These are phyloP conservation scores for Rhinatrema bivittatum DNA, from an alignment of 2,797 vertebrate species.

Conservation along the genomic window DNA sequence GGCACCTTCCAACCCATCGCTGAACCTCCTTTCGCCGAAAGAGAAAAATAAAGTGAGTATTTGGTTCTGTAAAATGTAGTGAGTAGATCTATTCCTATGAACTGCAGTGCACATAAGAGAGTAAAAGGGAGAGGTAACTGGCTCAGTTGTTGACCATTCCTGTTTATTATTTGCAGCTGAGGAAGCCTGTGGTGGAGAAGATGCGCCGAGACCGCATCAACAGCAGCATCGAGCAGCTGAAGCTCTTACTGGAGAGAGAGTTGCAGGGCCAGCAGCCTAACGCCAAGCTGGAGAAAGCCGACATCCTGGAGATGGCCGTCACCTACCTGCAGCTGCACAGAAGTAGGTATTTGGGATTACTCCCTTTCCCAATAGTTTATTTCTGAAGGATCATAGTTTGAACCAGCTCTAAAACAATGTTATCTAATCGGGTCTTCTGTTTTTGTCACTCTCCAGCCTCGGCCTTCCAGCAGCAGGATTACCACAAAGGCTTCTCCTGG, in stretches of 20 bases:
- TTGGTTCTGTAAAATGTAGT: no score
- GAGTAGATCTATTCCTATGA: accelerated
- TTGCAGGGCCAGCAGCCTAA: constrained; percentile 67
- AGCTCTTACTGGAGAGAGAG: constrained; percentile 62
- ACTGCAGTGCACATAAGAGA: accelerated
- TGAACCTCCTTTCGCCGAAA: constrained; percentile 55
- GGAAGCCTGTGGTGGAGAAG: constrained; percentile 76
- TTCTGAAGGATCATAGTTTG: no score
- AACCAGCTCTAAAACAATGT: not conserved
- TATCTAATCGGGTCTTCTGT: not conserved
- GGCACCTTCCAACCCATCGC: constrained; percentile 59
- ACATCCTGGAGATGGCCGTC: constrained; percentile 72
- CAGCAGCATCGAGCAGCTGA: constrained; percentile 66
- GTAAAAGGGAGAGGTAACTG: accelerated
- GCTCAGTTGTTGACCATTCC: not conserved
- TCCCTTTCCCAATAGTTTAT: not conserved
- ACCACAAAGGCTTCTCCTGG: constrained; percentile 61
- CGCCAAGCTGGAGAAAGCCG: constrained; percentile 73
- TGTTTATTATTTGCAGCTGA: constrained; percentile 51
- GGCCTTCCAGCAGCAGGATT: constrained; percentile 37
- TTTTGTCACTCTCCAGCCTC: constrained; percentile 17
- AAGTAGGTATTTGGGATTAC: constrained; percentile 46
- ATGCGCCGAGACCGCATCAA: constrained; percentile 56
- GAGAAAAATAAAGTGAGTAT: constrained; percentile 64
- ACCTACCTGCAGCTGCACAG: constrained; percentile 58